phyloP scores from a whole-genome alignment of 2,797 vertebrate genomes.

The Thalassophryne amazonica region DNA sequence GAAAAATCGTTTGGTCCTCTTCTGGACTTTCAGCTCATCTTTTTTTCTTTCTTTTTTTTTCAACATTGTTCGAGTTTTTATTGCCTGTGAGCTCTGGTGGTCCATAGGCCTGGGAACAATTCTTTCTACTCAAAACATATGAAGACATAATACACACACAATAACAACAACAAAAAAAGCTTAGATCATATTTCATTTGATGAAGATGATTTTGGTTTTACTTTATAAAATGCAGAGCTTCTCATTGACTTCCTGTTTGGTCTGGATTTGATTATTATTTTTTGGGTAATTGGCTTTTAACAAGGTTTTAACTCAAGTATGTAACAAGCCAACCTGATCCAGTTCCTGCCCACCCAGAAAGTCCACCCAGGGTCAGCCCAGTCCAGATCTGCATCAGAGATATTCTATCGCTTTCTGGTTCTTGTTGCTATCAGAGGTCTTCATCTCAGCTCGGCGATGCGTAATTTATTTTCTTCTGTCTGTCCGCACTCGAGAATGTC shows the following conservation, averaged over 20 bases:
- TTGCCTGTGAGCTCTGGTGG: constrained; percentile 48
- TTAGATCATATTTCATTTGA: constrained; percentile 59
- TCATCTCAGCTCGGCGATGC: no score
- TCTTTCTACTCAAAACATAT: constrained; percentile 22
- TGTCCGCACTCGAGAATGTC: background rate
- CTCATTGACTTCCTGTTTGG: constrained; percentile 59
- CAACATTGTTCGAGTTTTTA: constrained; percentile 46
- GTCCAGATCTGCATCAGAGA: constrained; percentile 39
- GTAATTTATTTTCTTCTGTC: no score
- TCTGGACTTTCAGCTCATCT: constrained; percentile 35
- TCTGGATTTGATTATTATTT: constrained; percentile 68
- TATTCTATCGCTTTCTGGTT: background rate
- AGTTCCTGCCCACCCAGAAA: constrained; percentile 63
- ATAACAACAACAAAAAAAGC: constrained; percentile 1
- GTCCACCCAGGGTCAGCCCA: constrained; percentile 57
- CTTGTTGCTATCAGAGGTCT: background rate
- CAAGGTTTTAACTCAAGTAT: constrained; percentile 60
- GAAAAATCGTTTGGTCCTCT: constrained; percentile 58
- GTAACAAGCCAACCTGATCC: constrained; percentile 37
- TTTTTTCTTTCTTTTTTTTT: no score
- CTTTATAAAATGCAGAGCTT: constrained; percentile 50
- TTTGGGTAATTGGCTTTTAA: constrained; percentile 73
- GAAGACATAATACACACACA: constrained; percentile 8
- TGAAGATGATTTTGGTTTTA: constrained; percentile 52
- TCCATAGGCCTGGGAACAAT: constrained; percentile 56